These are phyloP conservation scores for Nerophis ophidion DNA, from an alignment of 2,113 vertebrate species.

Conservation along the genomic window DNA sequence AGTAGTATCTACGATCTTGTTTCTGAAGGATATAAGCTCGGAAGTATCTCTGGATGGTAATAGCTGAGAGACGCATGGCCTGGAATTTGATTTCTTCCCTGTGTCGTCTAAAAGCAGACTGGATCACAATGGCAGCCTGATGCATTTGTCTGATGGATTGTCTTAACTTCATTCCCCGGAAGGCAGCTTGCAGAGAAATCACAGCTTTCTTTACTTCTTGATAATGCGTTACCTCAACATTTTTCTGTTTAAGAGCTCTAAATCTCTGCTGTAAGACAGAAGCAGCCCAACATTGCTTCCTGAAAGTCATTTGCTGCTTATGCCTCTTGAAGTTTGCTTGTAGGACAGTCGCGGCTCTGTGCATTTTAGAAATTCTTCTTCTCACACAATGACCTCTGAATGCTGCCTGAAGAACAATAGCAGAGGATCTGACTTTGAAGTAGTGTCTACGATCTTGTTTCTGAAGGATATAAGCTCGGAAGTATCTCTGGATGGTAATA, in stretches of 20 bases:
- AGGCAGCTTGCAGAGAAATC: constrained; percentile 58
- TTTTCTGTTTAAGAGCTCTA: constrained; percentile 56
- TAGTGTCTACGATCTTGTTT: constrained; percentile 57
- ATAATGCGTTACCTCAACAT: constrained; percentile 39
- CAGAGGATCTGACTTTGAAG: constrained; percentile 46
- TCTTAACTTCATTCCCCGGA: constrained; percentile 6
- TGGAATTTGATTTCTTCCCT: constrained; percentile 56
- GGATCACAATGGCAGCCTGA: constrained; percentile 70
- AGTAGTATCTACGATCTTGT: constrained; percentile 52
- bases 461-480: constrained; percentile 55
- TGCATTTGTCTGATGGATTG: constrained; percentile 27
- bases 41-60: constrained; percentile 73
- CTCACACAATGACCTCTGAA: constrained; percentile 48
- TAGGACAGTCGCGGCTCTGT: constrained; percentile 63
- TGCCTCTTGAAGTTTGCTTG: constrained; percentile 71
- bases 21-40: constrained; percentile 57
- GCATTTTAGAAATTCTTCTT: constrained; percentile 22
- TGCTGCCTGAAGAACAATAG: constrained; percentile 57
- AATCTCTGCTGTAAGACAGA: constrained; percentile 68
- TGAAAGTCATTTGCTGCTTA: constrained; percentile 58
- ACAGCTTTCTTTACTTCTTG: constrained; percentile 39
- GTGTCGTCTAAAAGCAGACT: constrained; percentile 74
- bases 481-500: constrained; percentile 71
- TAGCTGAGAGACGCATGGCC: constrained; percentile 66
- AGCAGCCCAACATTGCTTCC: constrained; percentile 50